These are phyloP conservation scores for Gobio gobio DNA, from an alignment of 2,113 vertebrate genomes.

Conservation along the genomic window DNA sequence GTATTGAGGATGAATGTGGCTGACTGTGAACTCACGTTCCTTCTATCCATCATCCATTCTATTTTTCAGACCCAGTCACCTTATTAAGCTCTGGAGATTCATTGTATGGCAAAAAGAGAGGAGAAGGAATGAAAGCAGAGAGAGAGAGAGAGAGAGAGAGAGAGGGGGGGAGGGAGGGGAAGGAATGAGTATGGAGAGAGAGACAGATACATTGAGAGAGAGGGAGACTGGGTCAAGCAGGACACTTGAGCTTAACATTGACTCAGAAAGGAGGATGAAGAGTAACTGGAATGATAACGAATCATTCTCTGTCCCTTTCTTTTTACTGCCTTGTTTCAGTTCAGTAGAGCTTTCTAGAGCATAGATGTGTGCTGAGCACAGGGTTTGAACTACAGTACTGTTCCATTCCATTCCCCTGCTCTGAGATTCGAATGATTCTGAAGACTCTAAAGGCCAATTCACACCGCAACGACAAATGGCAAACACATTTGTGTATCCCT, in stretches of 20 bases:
- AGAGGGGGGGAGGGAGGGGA: not conserved
- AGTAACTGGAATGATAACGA: not conserved
- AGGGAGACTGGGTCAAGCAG: not conserved
- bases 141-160: not conserved
- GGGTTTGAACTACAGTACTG: not conserved
- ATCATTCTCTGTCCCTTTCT: not conserved
- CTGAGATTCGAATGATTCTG: not conserved
- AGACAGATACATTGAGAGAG: not conserved
- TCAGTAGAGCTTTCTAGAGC: not conserved
- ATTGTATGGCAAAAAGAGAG: not conserved
- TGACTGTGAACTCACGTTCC: not conserved
- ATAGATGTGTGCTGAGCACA: not conserved
- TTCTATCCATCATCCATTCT: conserved; percentile 10
- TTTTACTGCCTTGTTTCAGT: not conserved
- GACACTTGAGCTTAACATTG: conserved; percentile 34
- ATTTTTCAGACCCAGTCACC: conserved; percentile 33
- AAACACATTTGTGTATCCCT: no score
- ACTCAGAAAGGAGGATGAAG: conserved; percentile 22
- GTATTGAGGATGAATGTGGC: conserved; percentile 12
- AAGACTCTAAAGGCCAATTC: not conserved
- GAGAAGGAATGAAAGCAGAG: not conserved
- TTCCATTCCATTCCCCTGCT: not conserved
- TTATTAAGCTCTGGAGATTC: conserved; percentile 3
- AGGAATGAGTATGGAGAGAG: no score
- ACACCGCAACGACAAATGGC: no score